These are phyloP conservation scores for Nephrocerus scutellatus DNA, from an alignment of 2,888 invertebrate species.

Conservation along the genomic window DNA sequence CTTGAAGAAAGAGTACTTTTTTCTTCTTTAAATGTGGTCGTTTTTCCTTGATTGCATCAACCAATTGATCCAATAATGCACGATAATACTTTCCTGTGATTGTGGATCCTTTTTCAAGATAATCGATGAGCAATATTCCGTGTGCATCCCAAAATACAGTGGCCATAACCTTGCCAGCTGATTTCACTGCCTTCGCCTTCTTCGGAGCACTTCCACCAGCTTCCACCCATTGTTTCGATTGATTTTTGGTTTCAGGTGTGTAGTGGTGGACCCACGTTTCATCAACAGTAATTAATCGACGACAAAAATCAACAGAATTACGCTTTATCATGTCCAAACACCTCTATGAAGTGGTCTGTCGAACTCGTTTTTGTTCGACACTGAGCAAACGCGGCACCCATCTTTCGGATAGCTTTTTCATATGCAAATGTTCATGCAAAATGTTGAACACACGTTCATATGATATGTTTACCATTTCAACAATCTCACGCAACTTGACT, in stretches of 20 bases:
- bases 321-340: conserved; percentile 31
- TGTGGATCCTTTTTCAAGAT: too few species aligned
- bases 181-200: too few species aligned
- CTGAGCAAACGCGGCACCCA: conserved; percentile 38
- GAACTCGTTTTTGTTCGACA: conserved; percentile 29
- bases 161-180: too few species aligned
- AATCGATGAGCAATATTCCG: too few species aligned
- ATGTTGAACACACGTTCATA: conserved; percentile 24
- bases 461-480: conserved; percentile 23
- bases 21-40: too few species aligned
- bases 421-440: conserved; percentile 28
- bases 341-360: conserved; percentile 27
- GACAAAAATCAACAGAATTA: conserved; percentile 33
- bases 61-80: too few species aligned
- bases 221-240: conserved; percentile 7
- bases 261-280: conserved; percentile 38
- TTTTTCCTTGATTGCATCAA: too few species aligned
- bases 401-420: conserved; percentile 34
- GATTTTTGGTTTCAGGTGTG: conserved; percentile 32
- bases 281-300: conserved; percentile 35
- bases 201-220: too few species aligned
- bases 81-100: too few species aligned
- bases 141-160: too few species aligned
- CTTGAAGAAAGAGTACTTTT: too few species aligned
- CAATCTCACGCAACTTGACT: conserved; percentile 32